Conservation (phyloP, 1,140 invertebrate species). For the Drosophila ambigua region DNA sequence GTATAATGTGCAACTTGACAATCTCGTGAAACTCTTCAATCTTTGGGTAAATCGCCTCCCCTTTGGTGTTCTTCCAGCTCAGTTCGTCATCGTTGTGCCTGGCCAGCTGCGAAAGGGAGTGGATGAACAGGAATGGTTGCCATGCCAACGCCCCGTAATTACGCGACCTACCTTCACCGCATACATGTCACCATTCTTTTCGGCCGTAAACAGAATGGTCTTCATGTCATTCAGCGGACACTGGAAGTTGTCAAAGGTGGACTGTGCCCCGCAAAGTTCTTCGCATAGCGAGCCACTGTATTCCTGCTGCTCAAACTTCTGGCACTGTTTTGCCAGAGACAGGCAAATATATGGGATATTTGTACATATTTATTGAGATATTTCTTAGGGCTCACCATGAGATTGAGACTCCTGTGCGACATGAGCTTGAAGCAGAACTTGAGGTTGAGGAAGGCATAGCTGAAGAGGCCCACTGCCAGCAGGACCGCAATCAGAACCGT, state of each 20-base stretch:
- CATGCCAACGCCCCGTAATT: conserved; percentile 26
- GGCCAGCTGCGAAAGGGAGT: conserved; percentile 47
- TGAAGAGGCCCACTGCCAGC: conserved; percentile 70
- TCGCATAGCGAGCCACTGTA: conserved; percentile 76
- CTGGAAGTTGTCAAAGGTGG: conserved; percentile 71
- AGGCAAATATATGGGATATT: not conserved
- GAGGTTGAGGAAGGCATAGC: conserved; percentile 77
- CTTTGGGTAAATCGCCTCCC: conserved; percentile 68
- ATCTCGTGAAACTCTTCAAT: conserved; percentile 79
- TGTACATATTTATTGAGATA: not conserved
- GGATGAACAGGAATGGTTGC: not conserved
- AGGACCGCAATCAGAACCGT: conserved; percentile 71
- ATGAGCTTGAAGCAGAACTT: conserved; percentile 80
- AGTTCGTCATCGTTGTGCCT: conserved; percentile 70
- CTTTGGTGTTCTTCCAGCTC: conserved; percentile 72
- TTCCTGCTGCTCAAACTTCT: conserved; percentile 68
- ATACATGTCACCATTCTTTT: conserved; percentile 76
- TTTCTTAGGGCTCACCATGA: conserved; percentile 52
- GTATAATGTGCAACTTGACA: conserved; percentile 76
- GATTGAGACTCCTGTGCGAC: conserved; percentile 74
- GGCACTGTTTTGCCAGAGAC: conserved; percentile 47
- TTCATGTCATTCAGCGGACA: conserved; percentile 74
- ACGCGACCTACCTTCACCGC: conserved; percentile 71
- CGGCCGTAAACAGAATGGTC: conserved; percentile 73
- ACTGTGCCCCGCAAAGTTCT: conserved; percentile 63